These are phyloP conservation scores for Eristalis intricaria DNA, from an alignment of 2,888 invertebrate species.

Conservation along the genomic window DNA sequence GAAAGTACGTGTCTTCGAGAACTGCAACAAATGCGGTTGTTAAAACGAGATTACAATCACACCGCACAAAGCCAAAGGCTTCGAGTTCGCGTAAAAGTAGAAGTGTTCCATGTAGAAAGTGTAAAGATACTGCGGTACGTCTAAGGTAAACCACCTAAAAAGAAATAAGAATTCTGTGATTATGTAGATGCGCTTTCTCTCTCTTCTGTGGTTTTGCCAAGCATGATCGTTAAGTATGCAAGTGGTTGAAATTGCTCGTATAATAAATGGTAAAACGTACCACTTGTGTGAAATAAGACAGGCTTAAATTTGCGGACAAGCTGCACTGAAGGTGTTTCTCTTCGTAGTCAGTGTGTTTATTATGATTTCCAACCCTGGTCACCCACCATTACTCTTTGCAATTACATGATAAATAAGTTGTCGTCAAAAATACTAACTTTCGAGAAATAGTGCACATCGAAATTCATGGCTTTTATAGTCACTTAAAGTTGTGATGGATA, in stretches of 20 bases:
- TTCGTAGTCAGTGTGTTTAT: background rate
- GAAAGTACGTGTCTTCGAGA: slow-evolving; percentile 2
- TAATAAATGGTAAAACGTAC: background rate
- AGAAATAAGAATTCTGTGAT: background rate
- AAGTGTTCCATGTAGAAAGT: slow-evolving; percentile 79
- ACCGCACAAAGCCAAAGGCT: slow-evolving; percentile 5
- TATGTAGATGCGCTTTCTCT: slow-evolving; percentile 14
- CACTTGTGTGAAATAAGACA: background rate
- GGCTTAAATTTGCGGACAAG: background rate
- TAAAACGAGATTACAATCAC: slow-evolving; percentile 20
- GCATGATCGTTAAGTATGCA: background rate
- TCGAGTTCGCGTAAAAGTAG: slow-evolving; percentile 46
- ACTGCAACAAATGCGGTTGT: background rate
- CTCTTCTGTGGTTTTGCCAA: background rate
- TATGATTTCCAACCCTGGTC: background rate
- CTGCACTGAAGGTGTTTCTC: background rate
- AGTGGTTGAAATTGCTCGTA: background rate
- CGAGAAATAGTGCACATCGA: background rate
- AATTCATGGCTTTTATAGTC: background rate
- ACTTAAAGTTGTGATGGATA: background rate
- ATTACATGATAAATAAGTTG: background rate
- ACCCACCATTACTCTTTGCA: background rate
- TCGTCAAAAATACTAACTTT: background rate
- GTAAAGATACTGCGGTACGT: slow-evolving; percentile 77
- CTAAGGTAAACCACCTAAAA: slow-evolving; percentile 75